Evolutionary conservation across 35 echinoderm and acorn worm genomes (phyloP).

Genomic region (Stichopus chloronotus): DNA sequence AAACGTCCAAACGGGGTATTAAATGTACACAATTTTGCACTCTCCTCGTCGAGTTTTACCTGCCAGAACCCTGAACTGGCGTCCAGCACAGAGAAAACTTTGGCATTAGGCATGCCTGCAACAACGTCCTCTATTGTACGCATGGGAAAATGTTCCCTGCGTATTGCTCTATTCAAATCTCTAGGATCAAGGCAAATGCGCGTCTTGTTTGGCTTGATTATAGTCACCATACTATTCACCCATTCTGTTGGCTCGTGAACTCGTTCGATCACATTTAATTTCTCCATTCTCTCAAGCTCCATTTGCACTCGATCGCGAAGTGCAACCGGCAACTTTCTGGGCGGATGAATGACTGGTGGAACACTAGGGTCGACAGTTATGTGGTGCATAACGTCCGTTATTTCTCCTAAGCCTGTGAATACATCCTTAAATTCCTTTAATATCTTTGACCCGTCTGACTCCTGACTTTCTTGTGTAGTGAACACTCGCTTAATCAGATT

Average conservation of each 20-base stretch:
- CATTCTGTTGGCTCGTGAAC: constrained; percentile 32
- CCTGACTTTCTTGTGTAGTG: background rate
- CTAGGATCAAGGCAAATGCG: constrained; percentile 16
- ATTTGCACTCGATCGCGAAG: background rate
- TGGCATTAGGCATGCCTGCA: constrained; percentile 13
- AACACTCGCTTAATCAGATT: background rate
- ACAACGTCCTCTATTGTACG: constrained; percentile 2
- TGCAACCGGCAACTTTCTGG: background rate
- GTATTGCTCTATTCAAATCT: constrained; percentile 32
- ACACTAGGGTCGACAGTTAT: background rate
- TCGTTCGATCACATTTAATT: background rate
- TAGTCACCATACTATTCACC: constrained; percentile 36
- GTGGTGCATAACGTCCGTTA: background rate
- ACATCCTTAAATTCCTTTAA: background rate
- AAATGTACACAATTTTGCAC: constrained; percentile 13
- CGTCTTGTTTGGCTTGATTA: constrained; percentile 28
- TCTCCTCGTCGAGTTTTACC: constrained; percentile 40
- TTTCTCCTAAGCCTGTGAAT: background rate
- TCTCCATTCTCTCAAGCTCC: constrained; percentile 18
- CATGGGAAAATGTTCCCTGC: constrained; percentile 15
- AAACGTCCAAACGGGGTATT: constrained; percentile 50
- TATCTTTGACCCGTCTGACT: background rate
- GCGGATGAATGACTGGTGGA: background rate
- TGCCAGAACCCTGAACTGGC: constrained; percentile 34
- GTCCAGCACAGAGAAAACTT: constrained; percentile 42